These are phyloP conservation scores for Monochamus alternatus DNA, from an alignment of 2,888 invertebrate genomes.

Conservation along the genomic window DNA sequence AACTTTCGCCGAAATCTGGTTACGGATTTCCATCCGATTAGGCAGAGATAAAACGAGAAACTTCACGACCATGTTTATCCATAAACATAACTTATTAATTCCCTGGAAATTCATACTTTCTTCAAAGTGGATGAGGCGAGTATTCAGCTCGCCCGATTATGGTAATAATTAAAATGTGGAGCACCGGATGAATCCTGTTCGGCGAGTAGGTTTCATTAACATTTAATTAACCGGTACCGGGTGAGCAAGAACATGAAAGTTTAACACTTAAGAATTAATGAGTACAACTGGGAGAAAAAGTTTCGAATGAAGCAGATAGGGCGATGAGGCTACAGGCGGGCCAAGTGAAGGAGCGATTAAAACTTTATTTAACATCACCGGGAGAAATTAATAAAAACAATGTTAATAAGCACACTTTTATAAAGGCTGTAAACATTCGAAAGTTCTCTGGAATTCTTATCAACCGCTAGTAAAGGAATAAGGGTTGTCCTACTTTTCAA, in stretches of 20 bases:
- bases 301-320: conserved; percentile 33
- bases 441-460: neutral
- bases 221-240: conserved; percentile 28
- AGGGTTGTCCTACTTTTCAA: too few species aligned
- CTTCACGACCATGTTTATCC: neutral
- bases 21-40: neutral
- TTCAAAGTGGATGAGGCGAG: neutral
- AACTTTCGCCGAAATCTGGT: neutral
- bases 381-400: too few species aligned
- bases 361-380: conserved; percentile 1
- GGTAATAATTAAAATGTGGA: conserved; percentile 11
- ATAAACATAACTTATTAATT: conserved; percentile 1
- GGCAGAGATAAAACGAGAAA: neutral
- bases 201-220: conserved; percentile 24
- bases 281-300: conserved; percentile 36
- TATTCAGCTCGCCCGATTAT: neutral
- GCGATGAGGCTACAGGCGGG: neutral
- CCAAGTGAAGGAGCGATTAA: neutral
- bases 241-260: conserved; percentile 23
- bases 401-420: too few species aligned
- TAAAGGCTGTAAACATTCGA: too few species aligned
- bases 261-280: conserved; percentile 42
- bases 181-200: neutral
- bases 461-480: too few species aligned
- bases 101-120: neutral